A percentile compares a stretch with the other conserved stretches of the same genome.
These are phyloP conservation scores for Xerus rutilus DNA, from an alignment of 2,797 vertebrate genomes.

Conservation along the genomic window DNA sequence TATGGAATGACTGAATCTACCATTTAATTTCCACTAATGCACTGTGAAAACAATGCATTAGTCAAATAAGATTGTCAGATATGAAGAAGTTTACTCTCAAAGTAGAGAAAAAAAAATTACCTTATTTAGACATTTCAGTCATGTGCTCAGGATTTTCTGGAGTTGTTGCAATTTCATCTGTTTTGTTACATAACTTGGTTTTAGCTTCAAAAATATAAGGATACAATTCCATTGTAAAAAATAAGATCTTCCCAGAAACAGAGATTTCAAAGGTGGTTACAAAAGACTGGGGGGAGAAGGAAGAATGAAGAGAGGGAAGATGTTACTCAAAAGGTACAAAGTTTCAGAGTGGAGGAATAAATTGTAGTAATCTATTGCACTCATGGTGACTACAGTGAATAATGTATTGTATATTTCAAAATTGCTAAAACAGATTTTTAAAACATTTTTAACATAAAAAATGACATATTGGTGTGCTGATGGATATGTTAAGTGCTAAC, in stretches of 20 bases:
- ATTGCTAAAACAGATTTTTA: neutral
- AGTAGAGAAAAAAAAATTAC: neutral
- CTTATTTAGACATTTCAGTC: neutral
- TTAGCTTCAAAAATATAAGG: neutral
- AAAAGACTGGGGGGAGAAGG: neutral
- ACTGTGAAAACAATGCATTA: slow-evolving; percentile 61
- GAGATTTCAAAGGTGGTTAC: neutral
- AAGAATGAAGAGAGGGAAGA: no score
- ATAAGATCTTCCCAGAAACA: neutral
- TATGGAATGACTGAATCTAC: slow-evolving; percentile 64
- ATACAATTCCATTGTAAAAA: neutral
- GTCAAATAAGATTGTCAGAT: slow-evolving; percentile 56
- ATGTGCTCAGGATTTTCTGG: neutral
- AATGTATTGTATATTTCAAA: neutral
- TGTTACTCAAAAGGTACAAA: neutral
- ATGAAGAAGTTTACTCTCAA: slow-evolving; percentile 40
- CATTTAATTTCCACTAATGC: slow-evolving; percentile 69
- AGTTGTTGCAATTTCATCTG: neutral
- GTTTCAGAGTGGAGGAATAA: neutral
- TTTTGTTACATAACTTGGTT: neutral
- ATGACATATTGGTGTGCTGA: neutral
- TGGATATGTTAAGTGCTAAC: neutral
- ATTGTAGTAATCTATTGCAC: neutral
- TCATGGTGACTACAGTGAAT: neutral
- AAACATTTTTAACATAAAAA: neutral